Evolutionary conservation across 1,140 invertebrate species (phyloP).

Genomic region (Penaeus vannamei): DNA sequence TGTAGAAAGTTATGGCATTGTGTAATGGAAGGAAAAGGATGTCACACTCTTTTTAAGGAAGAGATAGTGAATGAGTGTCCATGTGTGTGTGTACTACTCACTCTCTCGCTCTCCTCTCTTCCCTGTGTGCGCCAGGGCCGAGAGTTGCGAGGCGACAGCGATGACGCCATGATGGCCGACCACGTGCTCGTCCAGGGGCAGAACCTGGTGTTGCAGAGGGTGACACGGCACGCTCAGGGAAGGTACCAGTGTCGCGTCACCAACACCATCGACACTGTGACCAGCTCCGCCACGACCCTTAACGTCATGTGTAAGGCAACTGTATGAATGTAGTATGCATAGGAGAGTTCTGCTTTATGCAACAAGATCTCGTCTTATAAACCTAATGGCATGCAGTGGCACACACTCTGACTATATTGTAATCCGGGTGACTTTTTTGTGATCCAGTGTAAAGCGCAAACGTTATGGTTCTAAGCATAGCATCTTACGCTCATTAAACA

Average conservation of each 20-base stretch:
- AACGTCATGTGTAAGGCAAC: constrained; percentile 79
- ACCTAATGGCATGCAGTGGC: too few relatives aligned
- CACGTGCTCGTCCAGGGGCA: constrained; percentile 79
- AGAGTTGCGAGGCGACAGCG: constrained; percentile 77
- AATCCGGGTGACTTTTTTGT: too few relatives aligned
- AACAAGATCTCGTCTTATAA: too few relatives aligned
- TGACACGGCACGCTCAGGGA: constrained; percentile 76
- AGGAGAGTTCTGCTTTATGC: too few relatives aligned
- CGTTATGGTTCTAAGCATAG: too few relatives aligned
- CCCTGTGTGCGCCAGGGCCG: constrained; percentile 73
- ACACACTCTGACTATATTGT: too few relatives aligned
- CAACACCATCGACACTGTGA: constrained; percentile 76
- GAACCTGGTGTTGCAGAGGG: constrained; percentile 78
- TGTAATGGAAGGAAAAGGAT: too few relatives aligned
- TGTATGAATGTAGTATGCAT: too few relatives aligned
- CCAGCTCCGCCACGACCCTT: constrained; percentile 74
- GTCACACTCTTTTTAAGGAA: not conserved
- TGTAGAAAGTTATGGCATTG: too few relatives aligned
- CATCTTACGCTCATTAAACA: too few relatives aligned
- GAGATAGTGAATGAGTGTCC: constrained; percentile 16
- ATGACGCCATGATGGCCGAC: constrained; percentile 70
- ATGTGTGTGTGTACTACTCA: not conserved
- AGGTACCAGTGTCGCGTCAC: constrained; percentile 81
- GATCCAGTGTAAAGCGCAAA: too few relatives aligned
- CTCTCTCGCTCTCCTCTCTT: not conserved